Conservation (phyloP, 2,888 invertebrate genomes). For the Meganola albula region DNA sequence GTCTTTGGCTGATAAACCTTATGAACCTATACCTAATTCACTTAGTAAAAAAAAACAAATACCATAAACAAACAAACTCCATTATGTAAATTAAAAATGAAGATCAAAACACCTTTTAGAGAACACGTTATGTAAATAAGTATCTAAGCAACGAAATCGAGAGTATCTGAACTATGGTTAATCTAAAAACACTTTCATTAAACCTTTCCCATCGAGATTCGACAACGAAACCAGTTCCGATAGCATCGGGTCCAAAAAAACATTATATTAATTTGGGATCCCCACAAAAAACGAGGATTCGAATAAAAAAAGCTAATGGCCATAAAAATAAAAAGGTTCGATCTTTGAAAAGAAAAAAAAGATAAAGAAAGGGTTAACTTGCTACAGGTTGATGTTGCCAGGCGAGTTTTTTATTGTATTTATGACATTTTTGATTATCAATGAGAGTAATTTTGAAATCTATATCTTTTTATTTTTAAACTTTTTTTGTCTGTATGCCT, state of each 20-base stretch:
- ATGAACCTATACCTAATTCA: too few species aligned
- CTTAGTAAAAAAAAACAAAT: too few species aligned
- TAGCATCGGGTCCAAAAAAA: conserved; percentile 57
- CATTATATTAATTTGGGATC: conserved; percentile 75
- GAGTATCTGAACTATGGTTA: conserved; percentile 53
- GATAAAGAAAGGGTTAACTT: conserved; percentile 61
- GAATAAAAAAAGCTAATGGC: conserved; percentile 74
- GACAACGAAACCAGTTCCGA: conserved; percentile 55
- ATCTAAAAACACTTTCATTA: conserved; percentile 70
- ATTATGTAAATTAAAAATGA: too few species aligned
- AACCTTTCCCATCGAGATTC: conserved; percentile 58
- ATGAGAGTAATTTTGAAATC: conserved; percentile 16
- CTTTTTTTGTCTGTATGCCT: too few species aligned
- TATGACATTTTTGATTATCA: conserved; percentile 22
- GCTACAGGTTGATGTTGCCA: conserved; percentile 53
- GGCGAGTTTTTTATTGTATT: conserved; percentile 24
- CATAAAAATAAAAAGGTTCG: conserved; percentile 64
- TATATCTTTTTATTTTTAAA: too few species aligned
- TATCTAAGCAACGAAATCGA: conserved; percentile 52
- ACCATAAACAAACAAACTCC: too few species aligned
- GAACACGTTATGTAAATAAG: conserved; percentile 27
- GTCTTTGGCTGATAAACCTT: too few species aligned
- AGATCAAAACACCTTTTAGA: conserved; percentile 2
- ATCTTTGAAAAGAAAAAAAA: conserved; percentile 48
- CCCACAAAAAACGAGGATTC: conserved; percentile 72